Evolutionary conservation across 2,888 invertebrate genomes (phyloP).

Genomic region (Ectemnius continuus): DNA sequence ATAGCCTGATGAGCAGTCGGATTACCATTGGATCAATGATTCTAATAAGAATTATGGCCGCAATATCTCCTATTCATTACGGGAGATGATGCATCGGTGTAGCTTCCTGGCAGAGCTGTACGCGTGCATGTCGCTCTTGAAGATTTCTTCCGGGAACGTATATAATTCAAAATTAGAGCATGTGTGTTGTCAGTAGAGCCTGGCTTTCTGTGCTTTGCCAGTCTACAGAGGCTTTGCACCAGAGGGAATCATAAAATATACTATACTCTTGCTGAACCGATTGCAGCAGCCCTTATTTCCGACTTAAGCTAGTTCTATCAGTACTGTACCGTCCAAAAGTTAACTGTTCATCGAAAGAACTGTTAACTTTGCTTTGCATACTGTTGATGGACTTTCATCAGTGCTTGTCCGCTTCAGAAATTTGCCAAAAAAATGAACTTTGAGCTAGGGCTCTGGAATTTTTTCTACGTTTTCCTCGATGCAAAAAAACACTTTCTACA

Average conservation of each 20-base stretch:
- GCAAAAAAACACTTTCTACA: too few relatives aligned
- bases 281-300: background rate
- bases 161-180: constrained; percentile 54
- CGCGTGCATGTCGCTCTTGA: constrained; percentile 15
- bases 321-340: too few relatives aligned
- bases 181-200: constrained; percentile 17
- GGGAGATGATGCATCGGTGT: background rate
- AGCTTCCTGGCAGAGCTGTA: constrained; percentile 13
- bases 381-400: too few relatives aligned
- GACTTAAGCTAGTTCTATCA: background rate
- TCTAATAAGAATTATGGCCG: background rate
- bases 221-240: constrained; percentile 13
- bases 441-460: too few relatives aligned
- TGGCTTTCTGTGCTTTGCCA: constrained; percentile 18
- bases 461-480: too few relatives aligned
- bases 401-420: too few relatives aligned
- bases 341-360: too few relatives aligned
- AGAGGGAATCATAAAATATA: constrained; percentile 15
- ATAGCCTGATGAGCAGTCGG: too few relatives aligned
- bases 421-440: too few relatives aligned
- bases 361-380: too few relatives aligned
- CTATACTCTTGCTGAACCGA: constrained; percentile 14
- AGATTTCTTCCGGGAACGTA: constrained; percentile 46
- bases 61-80: constrained; percentile 30
- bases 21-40: too few relatives aligned